Evolutionary conservation across 2,888 invertebrate genomes (phyloP).

Genomic region (Nephrotoma flavescens): DNA sequence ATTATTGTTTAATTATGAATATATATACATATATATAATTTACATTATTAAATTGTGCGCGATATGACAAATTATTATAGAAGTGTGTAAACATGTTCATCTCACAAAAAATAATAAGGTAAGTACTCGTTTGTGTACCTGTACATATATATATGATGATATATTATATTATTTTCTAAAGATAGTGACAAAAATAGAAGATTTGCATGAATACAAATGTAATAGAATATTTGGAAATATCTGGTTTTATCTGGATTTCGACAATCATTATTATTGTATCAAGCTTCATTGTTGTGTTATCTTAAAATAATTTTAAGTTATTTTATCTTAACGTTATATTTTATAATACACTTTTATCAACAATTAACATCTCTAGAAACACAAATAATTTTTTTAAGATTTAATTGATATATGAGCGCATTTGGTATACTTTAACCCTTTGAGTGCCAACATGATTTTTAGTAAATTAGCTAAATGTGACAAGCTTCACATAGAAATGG

Average conservation of each 20-base stretch:
- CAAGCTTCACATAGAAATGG: no score
- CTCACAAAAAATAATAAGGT: not conserved
- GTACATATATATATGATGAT: no score
- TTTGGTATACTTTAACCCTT: not conserved
- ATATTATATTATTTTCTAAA: not conserved
- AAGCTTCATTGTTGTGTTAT: not conserved
- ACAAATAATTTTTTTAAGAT: not conserved
- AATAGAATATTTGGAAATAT: not conserved
- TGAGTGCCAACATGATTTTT: no score
- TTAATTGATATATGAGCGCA: not conserved
- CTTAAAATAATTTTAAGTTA: not conserved
- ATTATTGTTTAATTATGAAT: not conserved
- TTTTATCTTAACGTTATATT: not conserved
- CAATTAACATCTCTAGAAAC: not conserved
- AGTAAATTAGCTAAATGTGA: no score
- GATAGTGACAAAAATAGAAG: not conserved
- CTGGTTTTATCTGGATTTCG: not conserved
- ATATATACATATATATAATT: not conserved
- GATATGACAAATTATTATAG: not conserved
- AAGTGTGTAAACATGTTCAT: not conserved
- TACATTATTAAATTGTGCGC: not conserved
- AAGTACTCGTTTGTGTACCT: not conserved
- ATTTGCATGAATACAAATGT: not conserved
- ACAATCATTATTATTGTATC: not conserved
- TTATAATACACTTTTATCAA: not conserved